These are phyloP conservation scores for Mungos mungo DNA, from an alignment of 2,113 vertebrate genomes.

Conservation along the genomic window DNA sequence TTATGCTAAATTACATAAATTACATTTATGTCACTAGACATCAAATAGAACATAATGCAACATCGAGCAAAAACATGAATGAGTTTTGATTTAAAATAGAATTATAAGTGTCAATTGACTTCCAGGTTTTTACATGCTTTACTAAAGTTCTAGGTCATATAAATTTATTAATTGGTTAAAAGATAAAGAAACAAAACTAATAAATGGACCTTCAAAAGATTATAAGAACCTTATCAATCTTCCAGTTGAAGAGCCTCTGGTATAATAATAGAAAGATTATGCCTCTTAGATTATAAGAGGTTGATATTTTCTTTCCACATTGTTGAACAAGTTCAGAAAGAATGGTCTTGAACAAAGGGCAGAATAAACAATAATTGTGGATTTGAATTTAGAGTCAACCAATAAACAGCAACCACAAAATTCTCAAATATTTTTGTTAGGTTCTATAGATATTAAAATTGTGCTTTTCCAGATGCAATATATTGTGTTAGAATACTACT, in stretches of 20 bases:
- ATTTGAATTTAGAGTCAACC: not conserved
- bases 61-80: slow-evolving; percentile 47
- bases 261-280: not conserved
- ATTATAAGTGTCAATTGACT: not conserved
- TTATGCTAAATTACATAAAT: not conserved
- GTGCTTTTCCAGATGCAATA: not conserved
- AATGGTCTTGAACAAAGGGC: not conserved
- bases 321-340: not conserved
- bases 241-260: not conserved
- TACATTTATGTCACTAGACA: slow-evolving; percentile 46
- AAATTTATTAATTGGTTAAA: not conserved
- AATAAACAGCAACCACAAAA: not conserved
- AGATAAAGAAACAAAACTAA: not conserved
- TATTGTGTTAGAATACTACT: not conserved
- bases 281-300: not conserved
- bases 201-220: not conserved
- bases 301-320: not conserved
- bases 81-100: slow-evolving; percentile 7
- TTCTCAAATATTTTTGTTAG: not conserved
- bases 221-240: not conserved
- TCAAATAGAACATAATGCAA: slow-evolving; percentile 26
- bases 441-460: not conserved
- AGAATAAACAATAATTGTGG: not conserved
- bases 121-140: not conserved
- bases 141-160: not conserved